These are phyloP conservation scores for Rhysida immarginata DNA, from an alignment of 1,140 invertebrate species.

Conservation along the genomic window DNA sequence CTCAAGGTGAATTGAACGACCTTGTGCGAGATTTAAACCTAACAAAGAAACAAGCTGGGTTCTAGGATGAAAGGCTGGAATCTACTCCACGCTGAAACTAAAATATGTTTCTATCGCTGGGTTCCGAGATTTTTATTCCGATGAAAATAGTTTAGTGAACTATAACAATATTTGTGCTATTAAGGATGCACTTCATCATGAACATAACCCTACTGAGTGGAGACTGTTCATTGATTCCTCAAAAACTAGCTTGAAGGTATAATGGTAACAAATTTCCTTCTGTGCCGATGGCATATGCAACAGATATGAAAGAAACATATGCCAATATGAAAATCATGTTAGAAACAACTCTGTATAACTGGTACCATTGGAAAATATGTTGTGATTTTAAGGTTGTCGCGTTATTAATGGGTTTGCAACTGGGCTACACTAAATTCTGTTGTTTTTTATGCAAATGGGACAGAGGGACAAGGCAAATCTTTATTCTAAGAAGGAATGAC, in stretches of 20 bases:
- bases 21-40: neutral
- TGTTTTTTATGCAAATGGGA: neutral
- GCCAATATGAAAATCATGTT: neutral
- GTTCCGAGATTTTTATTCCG: neutral
- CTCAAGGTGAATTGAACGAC: neutral
- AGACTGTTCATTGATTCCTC: neutral
- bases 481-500: neutral
- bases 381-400: neutral
- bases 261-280: conserved; percentile 11
- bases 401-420: neutral
- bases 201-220: neutral
- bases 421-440: neutral
- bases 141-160: neutral
- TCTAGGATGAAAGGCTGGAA: neutral
- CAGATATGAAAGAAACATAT: neutral
- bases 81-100: neutral
- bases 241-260: neutral
- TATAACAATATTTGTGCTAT: neutral
- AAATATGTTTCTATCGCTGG: neutral
- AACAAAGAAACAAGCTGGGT: neutral
- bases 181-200: neutral
- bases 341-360: neutral
- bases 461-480: neutral
- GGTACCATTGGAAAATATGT: neutral
- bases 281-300: conserved; percentile 12